Evolutionary conservation across 2,113 vertebrate genomes (phyloP).

Genomic region (Beaufortia kweichowensis): DNA sequence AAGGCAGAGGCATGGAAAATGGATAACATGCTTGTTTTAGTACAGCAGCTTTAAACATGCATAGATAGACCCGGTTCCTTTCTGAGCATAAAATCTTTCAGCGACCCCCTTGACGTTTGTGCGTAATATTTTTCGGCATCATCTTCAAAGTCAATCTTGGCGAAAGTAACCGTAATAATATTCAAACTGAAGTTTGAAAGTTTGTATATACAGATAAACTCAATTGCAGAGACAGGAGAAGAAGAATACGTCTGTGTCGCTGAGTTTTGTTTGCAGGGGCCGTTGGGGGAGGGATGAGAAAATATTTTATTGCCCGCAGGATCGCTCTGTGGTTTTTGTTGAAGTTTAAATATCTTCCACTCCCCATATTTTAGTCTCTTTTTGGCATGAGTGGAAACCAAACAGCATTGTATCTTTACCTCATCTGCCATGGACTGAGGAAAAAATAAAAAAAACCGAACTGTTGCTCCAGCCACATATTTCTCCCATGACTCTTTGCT

Average conservation of each 20-base stretch:
- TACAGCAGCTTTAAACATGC: slow-evolving; percentile 33
- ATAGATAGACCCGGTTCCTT: slow-evolving; percentile 35
- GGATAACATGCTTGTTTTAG: slow-evolving; percentile 48
- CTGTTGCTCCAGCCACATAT: slow-evolving; percentile 48
- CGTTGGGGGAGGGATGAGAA: slow-evolving; percentile 50
- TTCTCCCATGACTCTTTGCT: slow-evolving; percentile 54
- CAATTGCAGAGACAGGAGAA: background rate
- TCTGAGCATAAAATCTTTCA: slow-evolving; percentile 27
- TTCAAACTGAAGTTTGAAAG: background rate
- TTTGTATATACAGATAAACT: slow-evolving; percentile 4
- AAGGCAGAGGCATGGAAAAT: slow-evolving; percentile 46
- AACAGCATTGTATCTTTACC: slow-evolving; percentile 50
- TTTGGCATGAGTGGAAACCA: slow-evolving; percentile 52
- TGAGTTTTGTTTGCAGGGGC: slow-evolving; percentile 24
- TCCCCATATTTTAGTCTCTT: slow-evolving; percentile 53
- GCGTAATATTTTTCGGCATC: slow-evolving; percentile 8
- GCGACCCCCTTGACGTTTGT: slow-evolving; percentile 17
- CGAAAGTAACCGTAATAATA: background rate
- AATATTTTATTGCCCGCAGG: slow-evolving; percentile 53
- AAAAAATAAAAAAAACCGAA: slow-evolving; percentile 39
- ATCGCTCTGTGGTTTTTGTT: slow-evolving; percentile 50
- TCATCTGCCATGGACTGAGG: slow-evolving; percentile 50
- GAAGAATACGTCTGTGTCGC: background rate
- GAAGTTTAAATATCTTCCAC: slow-evolving; percentile 57
- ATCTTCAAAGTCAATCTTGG: slow-evolving; percentile 3